Evolutionary conservation across 2,113 vertebrate species (phyloP).

Genomic region (Cairina moschata): DNA sequence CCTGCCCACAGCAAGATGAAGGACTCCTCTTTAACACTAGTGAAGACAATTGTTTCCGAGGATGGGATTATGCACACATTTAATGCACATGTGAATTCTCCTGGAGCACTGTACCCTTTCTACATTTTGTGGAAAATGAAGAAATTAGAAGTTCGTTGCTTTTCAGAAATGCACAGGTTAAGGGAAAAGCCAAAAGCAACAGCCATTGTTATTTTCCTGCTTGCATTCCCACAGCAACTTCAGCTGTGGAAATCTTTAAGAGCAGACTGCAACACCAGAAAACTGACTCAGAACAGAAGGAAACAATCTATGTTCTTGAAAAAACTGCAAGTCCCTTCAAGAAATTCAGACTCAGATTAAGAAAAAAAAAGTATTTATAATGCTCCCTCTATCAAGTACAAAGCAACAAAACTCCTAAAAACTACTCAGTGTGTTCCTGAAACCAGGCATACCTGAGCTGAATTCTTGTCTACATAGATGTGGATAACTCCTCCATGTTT

Average conservation of each 20-base stretch:
- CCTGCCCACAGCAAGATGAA: not conserved
- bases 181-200: not conserved
- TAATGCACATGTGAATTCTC: not conserved
- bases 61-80: fast-evolving
- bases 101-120: not conserved
- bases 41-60: not conserved
- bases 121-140: not conserved
- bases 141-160: not conserved
- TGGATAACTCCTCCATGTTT: conserved; percentile 97
- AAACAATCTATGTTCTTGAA: not conserved
- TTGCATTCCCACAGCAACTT: not conserved
- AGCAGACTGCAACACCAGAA: not conserved
- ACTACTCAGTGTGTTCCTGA: not conserved
- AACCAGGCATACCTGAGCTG: conserved; percentile 85
- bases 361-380: not conserved
- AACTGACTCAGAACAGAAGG: not conserved
- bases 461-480: conserved; percentile 97
- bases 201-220: not conserved
- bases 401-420: not conserved
- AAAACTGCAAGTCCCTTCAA: not conserved
- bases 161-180: not conserved
- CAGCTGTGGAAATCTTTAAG: not conserved
- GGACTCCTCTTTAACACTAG: not conserved
- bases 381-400: not conserved
- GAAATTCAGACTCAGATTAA: not conserved